Conservation (phyloP, 2,888 invertebrate genomes). For the Agrilus mali region DNA sequence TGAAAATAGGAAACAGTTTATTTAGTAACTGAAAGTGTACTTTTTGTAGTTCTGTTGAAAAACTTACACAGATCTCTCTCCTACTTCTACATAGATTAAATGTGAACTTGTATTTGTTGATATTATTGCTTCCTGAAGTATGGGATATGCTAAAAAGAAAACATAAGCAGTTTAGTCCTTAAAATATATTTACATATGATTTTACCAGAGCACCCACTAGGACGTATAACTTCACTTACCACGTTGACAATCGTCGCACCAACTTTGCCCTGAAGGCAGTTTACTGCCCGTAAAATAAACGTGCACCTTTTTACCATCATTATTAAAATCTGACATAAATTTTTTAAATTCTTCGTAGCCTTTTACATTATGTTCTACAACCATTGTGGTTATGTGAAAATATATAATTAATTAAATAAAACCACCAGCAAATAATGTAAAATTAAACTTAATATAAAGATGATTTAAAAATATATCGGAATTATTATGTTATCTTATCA, state of each 20-base stretch:
- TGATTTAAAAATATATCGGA: too few relatives aligned
- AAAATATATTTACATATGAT: neutral
- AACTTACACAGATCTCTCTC: conserved; percentile 61
- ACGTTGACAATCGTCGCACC: conserved; percentile 82
- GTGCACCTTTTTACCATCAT: conserved; percentile 33
- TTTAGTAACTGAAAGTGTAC: neutral
- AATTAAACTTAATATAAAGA: too few relatives aligned
- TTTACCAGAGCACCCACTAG: too few relatives aligned
- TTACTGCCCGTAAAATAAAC: conserved; percentile 57
- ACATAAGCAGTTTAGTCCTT: neutral
- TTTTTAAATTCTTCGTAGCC: conserved; percentile 51
- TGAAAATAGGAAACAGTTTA: conserved; percentile 29
- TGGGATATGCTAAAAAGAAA: conserved; percentile 55
- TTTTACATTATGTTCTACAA: conserved; percentile 34
- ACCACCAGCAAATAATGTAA: too few relatives aligned
- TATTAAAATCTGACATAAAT: conserved; percentile 40
- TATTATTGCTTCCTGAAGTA: conserved; percentile 54
- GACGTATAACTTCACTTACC: conserved; percentile 40
- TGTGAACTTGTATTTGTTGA: conserved; percentile 48
- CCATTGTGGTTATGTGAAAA: conserved; percentile 28
- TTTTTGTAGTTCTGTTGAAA: neutral
- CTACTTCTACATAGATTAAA: conserved; percentile 68
- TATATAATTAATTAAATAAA: too few relatives aligned
- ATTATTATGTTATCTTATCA: too few relatives aligned
- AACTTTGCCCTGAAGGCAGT: conserved; percentile 55